Base-by-base conservation (phyloP, 2,888 invertebrate genomes). In the Standfussiana lucernea region DNA sequence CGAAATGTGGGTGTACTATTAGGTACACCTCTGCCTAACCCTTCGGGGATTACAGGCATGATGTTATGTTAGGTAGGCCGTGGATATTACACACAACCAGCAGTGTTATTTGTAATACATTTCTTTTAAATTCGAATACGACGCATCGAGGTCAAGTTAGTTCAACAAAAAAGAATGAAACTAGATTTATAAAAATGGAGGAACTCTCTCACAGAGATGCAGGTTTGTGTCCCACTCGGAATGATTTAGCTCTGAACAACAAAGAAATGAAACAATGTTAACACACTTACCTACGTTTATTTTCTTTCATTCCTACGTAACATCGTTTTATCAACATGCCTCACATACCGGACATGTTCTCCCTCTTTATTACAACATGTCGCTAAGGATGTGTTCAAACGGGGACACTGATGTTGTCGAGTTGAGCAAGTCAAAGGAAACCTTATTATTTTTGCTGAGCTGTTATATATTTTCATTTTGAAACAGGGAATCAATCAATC, bases 261-360 rank as follows among this genome's bases (percentile, higher is more conserved):
- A 56, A 56, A 28, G 15, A 28, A 56, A 8, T 28, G 56, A 28
- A 56, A 15, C 18, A 68, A 28, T 50, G 35, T 64, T 24, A 59
- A 15, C 62, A 21, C 15, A n/a, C 13, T 40, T 40, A 40, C 62
- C 15, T n/a, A 24, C 15, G 66, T 66, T 61, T 69, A 47, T 72
- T 47, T 81, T 65, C n/a, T 61, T 65, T 40, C 50, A 68, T 35
- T 74, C 75, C 59, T 40, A 45, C 50, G 28, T 40, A 45, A 85
- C 82, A 53, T n/a, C 74, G n/a, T 80, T 72, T 45, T 82, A 70
- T 67, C 56, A 82, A 75, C 82, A 64, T 69, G 83, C 66, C 50
- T 24, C 77, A 35, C 77, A 82, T 76, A 24, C 69, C 50, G 56
- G 62, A 72, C 72, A 69, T 62, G 72, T 69, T 76, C 69, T 18